Base-by-base conservation (phyloP, 2,113 vertebrate genomes). In the Takifugu flavidus region DNA sequence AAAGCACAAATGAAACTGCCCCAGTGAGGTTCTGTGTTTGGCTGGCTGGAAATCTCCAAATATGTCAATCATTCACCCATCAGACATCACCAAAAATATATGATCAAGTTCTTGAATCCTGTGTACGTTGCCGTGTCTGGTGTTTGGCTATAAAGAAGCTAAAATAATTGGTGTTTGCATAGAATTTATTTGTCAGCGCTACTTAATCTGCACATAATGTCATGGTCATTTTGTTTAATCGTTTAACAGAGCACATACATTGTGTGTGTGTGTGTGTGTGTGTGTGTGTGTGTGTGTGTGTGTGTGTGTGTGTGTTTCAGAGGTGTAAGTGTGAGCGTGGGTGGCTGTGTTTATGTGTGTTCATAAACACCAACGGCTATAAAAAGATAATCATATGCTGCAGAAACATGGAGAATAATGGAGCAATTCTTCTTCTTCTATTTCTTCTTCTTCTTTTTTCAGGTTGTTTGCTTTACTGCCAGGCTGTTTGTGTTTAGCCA, bases 351-450 rank as follows among this genome's bases (percentile, higher is more conserved):
- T 49, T 59, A 34, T 65, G 61, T 56, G 53, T 59, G 25, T 50
- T 31, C 56, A 67, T 65, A 67, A 79, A 74, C 70, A 74, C 56
- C 53, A 55, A 15, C 53, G 31, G 67, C 77, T 70, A 70, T 77
- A 75, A 75, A 83, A 66, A 75, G 54, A 75, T 65, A 65, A 78
- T 75, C 62, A 49, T 70, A 45, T 63, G 70, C 70, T 25, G 56
- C 53, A 62, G 69, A 67, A 67, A 75, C 62, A 53, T 10, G 8
- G 42, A 47, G 51, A 65, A 73, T 75, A 62, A 75, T 62, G 26
- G 62, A 78, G 66, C 54, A 51, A 49, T 74, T 70, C 49, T 53
- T 70, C 59, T 49, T 53, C 42, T 10, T 28, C 27, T 13, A 15
- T 13, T 31, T 13, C 54, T 39, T 47, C 11, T 46, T 46, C 11